phyloP scores from a whole-genome alignment of 2,113 vertebrate species.

The Anser cygnoides region DNA sequence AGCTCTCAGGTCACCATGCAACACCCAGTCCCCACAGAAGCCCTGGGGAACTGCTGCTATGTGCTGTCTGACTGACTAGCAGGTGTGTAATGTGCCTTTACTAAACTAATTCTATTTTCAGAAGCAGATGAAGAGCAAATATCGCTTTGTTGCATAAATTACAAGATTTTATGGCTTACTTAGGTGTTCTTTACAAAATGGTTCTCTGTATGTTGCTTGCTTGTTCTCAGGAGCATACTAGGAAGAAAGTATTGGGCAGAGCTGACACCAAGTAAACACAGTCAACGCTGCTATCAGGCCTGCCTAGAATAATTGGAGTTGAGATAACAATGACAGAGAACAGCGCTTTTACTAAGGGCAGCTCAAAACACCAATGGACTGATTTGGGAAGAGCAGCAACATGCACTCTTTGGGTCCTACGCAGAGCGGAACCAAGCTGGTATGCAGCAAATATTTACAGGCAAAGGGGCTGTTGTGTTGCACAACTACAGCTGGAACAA shows the following conservation, averaged over 20 bases:
- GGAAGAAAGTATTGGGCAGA: neutral
- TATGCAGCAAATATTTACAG: neutral
- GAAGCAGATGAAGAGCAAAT: neutral
- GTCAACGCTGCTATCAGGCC: neutral
- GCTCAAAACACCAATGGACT: neutral
- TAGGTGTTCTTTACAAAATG: neutral
- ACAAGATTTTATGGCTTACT: neutral
- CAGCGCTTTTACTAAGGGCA: neutral
- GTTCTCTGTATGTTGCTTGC: neutral
- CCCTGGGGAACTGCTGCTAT: neutral
- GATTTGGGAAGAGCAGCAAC: neutral
- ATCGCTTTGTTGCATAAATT: neutral
- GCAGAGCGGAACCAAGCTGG: neutral
- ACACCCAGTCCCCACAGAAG: neutral
- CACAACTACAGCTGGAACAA: neutral
- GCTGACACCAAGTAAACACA: neutral
- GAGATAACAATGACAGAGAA: neutral
- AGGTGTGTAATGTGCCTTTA: neutral
- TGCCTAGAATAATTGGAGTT: neutral
- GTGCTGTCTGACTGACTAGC: neutral
- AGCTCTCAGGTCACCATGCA: neutral
- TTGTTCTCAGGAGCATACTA: neutral
- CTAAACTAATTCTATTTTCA: neutral
- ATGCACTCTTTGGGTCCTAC: neutral
- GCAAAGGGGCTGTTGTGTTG: neutral